phyloP scores from a whole-genome alignment of 2,797 vertebrate genomes.

The Clamator glandarius region DNA sequence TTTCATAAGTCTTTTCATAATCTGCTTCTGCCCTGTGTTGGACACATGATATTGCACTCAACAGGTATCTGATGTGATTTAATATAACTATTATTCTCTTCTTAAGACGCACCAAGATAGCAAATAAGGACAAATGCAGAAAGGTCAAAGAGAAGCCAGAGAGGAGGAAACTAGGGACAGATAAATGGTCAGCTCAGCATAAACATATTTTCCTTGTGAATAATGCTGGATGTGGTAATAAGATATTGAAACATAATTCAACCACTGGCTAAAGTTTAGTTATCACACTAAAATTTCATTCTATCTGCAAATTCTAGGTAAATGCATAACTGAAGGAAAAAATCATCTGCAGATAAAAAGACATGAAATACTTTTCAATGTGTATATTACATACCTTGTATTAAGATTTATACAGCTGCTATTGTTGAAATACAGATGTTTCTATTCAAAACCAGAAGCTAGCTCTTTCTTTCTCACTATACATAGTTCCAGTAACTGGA shows the following conservation, averaged over 20 bases:
- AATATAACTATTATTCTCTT: conserved; percentile 34
- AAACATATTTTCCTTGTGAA: conserved; percentile 7
- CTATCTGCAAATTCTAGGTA: background rate
- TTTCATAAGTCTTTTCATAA: conserved; percentile 41
- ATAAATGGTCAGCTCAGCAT: conserved; percentile 27
- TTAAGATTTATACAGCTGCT: background rate
- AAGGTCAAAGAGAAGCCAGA: conserved; percentile 34
- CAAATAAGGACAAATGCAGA: conserved; percentile 24
- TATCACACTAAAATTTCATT: background rate
- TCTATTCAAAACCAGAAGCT: background rate
- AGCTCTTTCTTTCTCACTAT: background rate
- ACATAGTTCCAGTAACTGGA: background rate
- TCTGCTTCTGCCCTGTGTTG: background rate
- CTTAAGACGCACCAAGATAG: background rate
- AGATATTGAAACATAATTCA: conserved; percentile 12
- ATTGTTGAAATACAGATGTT: background rate
- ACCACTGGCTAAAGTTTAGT: background rate
- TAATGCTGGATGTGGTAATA: background rate
- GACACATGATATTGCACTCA: conserved; percentile 23
- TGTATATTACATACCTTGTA: background rate
- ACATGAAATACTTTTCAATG: background rate
- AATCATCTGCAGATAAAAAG: background rate
- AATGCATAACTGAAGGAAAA: background rate
- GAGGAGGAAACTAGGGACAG: background rate
- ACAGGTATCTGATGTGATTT: conserved; percentile 46